Evolutionary conservation across 2,888 invertebrate genomes (phyloP).

Genomic region (Odontothrips loti): DNA sequence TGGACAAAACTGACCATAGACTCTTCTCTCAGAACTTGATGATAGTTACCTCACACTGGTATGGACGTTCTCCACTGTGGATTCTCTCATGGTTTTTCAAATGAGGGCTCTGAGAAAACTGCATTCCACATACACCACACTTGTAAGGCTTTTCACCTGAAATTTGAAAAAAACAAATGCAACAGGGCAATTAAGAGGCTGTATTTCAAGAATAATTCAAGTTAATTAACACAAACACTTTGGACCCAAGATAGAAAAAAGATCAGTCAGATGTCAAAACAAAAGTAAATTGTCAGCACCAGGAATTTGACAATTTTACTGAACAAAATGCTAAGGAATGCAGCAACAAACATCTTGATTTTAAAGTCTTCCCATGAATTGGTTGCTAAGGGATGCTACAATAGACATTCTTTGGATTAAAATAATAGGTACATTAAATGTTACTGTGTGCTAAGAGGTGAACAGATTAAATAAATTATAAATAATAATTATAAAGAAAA

Average conservation of each 20-base stretch:
- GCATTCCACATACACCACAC: slow-evolving; percentile 85
- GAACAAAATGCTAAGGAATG: too few species aligned
- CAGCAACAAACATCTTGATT: not conserved
- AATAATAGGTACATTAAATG: too few species aligned
- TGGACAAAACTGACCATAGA: not conserved
- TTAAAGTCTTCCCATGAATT: not conserved
- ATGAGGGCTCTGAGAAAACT: slow-evolving; percentile 84
- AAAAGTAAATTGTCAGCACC: too few species aligned
- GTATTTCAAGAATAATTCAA: not conserved
- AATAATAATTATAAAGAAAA: too few species aligned
- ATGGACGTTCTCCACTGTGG: slow-evolving; percentile 81
- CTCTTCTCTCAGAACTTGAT: slow-evolving; percentile 39
- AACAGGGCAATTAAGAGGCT: not conserved
- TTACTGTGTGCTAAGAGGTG: too few species aligned
- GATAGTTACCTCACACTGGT: slow-evolving; percentile 65
- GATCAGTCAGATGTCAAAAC: too few species aligned
- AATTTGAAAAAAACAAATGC: slow-evolving; percentile 28
- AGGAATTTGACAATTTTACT: too few species aligned
- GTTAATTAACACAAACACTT: not conserved
- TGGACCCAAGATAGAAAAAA: too few species aligned
- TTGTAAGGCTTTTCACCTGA: slow-evolving; percentile 49
- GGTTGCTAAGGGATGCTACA: not conserved
- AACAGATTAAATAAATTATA: too few species aligned
- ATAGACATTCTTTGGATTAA: too few species aligned
- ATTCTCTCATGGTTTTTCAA: slow-evolving; percentile 84